Conservation (phyloP, 2,113 vertebrate species). For the Lonchura striata region DNA sequence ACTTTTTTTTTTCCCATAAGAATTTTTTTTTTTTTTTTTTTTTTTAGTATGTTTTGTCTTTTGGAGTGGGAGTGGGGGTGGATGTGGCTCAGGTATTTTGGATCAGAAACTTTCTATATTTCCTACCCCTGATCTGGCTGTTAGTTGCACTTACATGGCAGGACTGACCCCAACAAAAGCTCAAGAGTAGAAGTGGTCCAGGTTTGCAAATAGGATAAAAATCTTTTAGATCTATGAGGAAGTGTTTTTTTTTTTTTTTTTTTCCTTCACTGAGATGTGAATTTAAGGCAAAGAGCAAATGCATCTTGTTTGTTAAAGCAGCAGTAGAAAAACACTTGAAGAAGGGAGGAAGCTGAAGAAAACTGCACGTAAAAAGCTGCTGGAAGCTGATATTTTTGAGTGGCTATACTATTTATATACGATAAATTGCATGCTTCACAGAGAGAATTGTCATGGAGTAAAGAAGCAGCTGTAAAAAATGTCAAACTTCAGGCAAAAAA, state of each 20-base stretch:
- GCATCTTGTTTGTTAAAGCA: not conserved
- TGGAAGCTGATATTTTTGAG: conserved; percentile 34
- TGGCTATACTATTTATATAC: conserved; percentile 17
- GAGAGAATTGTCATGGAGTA: not conserved
- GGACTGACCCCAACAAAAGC: not conserved
- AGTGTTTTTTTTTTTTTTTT: fast-evolving
- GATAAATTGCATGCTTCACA: not conserved
- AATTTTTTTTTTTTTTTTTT: not conserved
- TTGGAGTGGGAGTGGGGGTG: fast-evolving
- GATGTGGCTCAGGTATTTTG: not conserved
- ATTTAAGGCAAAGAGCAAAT: not conserved
- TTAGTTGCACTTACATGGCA: not conserved
- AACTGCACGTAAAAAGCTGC: conserved; percentile 1
- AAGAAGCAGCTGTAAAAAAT: conserved; percentile 7
- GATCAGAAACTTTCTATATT: not conserved
- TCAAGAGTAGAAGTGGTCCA: not conserved
- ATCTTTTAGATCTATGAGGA: not conserved
- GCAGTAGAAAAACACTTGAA: not conserved
- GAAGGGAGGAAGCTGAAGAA: not conserved
- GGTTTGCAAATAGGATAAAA: not conserved
- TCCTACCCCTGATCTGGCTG: not conserved
- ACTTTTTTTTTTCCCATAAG: not conserved
- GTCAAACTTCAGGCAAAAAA: not conserved
- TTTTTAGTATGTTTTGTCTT: not conserved
- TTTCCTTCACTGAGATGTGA: not conserved